Evolutionary conservation across 2,888 invertebrate genomes (phyloP).

Genomic region (Drosophila subquinaria): DNA sequence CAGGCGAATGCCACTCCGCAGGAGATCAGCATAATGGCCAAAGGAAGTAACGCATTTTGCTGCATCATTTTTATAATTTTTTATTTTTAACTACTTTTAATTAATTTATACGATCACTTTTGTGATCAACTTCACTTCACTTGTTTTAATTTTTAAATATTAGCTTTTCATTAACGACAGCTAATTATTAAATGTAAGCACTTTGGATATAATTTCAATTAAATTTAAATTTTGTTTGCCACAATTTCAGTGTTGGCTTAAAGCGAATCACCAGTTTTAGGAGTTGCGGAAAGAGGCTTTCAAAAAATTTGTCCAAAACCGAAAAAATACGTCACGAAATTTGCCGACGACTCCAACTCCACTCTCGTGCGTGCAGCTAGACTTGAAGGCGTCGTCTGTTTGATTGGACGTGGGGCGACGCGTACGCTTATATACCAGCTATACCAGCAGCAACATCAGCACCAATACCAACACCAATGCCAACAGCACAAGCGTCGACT

Average conservation of each 20-base stretch:
- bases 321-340: slow-evolving; percentile 68
- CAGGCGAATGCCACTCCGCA: slow-evolving; percentile 81
- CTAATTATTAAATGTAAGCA: slow-evolving; percentile 61
- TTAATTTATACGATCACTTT: slow-evolving; percentile 29
- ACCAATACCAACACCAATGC: slow-evolving; percentile 18
- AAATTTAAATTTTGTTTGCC: slow-evolving; percentile 52
- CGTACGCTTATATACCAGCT: slow-evolving; percentile 84
- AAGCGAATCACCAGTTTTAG: slow-evolving; percentile 32
- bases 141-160: slow-evolving; percentile 45
- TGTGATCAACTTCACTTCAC: slow-evolving; percentile 40
- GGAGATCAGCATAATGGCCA: slow-evolving; percentile 72
- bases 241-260: slow-evolving; percentile 46
- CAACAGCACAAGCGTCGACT: slow-evolving; percentile 19
- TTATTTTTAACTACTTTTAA: slow-evolving; percentile 1
- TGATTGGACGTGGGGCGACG: slow-evolving; percentile 82
- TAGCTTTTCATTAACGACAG: slow-evolving; percentile 76
- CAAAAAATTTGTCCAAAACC: slow-evolving; percentile 57
- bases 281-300: slow-evolving; percentile 24
- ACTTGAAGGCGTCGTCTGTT: slow-evolving; percentile 86
- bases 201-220: slow-evolving; percentile 42
- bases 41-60: slow-evolving; percentile 60
- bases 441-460: slow-evolving; percentile 69
- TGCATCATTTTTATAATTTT: slow-evolving; percentile 64
- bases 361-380: slow-evolving; percentile 85
- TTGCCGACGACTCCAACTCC: slow-evolving; percentile 82